Evolutionary conservation across 2,888 invertebrate species (phyloP).

Genomic region (Dasysyrphus albostriatus): DNA sequence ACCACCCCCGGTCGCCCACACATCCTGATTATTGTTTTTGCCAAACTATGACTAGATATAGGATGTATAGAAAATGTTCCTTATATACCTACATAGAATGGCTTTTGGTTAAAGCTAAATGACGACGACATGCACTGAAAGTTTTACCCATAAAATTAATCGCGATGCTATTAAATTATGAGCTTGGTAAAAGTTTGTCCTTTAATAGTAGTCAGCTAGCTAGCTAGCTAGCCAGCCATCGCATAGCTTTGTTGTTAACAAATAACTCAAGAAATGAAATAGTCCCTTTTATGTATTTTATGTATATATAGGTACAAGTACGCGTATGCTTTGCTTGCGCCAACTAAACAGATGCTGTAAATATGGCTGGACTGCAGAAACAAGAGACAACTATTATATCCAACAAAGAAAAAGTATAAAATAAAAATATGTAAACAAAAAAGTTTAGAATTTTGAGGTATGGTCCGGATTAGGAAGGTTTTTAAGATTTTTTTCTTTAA

Average conservation of each 20-base stretch:
- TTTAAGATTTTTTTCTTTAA: not conserved
- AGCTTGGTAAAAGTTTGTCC: slow-evolving; percentile 70
- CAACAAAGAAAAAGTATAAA: not conserved
- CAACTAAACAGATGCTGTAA: slow-evolving; percentile 36
- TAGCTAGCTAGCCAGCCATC: not conserved
- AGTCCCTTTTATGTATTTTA: slow-evolving; percentile 32
- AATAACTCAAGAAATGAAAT: slow-evolving; percentile 57
- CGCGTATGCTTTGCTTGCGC: not conserved
- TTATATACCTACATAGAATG: not conserved
- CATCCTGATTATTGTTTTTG: slow-evolving; percentile 21
- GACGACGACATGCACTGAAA: slow-evolving; percentile 72
- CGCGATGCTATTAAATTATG: slow-evolving; percentile 73
- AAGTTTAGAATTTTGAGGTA: not conserved
- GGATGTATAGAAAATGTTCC: slow-evolving; percentile 10
- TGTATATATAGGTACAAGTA: not conserved
- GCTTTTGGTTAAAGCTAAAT: slow-evolving; percentile 51
- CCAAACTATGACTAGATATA: not conserved
- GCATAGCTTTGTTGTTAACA: slow-evolving; percentile 32
- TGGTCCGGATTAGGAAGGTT: not conserved
- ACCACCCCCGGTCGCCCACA: not conserved
- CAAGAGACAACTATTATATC: not conserved
- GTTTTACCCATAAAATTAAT: slow-evolving; percentile 71
- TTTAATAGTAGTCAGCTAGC: slow-evolving; percentile 14
- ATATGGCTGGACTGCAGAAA: not conserved
- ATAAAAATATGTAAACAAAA: not conserved